phyloP scores from a whole-genome alignment of 2,113 vertebrate genomes.

The Sapajus apella region DNA sequence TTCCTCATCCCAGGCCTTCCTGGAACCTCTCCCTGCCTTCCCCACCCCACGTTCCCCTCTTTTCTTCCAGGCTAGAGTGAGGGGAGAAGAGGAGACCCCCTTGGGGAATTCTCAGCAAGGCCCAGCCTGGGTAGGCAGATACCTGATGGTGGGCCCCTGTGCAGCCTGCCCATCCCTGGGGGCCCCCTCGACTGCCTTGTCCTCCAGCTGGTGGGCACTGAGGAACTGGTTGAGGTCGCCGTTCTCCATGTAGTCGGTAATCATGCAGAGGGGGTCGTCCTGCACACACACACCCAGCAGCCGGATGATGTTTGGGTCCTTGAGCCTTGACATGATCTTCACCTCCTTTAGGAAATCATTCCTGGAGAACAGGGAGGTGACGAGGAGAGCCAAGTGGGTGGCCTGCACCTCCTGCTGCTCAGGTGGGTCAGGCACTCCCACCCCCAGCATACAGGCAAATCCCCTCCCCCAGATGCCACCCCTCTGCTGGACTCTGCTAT shows the following conservation, averaged over 20 bases:
- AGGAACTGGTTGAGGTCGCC: constrained; percentile 96
- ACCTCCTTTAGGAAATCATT: constrained; percentile 95
- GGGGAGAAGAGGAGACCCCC: not conserved
- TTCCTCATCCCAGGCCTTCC: not conserved
- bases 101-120: not conserved
- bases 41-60: not conserved
- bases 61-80: not conserved
- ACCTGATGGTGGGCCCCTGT: constrained; percentile 90
- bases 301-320: constrained; percentile 95
- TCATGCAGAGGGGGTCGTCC: constrained; percentile 94
- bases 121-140: not conserved
- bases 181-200: constrained; percentile 86
- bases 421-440: accelerated
- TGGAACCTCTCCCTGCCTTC: not conserved
- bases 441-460: not conserved
- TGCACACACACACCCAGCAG: constrained; percentile 94
- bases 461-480: not conserved
- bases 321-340: constrained; percentile 94
- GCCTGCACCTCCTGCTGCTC: no score
- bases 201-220: constrained; percentile 89
- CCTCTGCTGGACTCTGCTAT: no score
- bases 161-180: constrained; percentile 77
- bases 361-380: constrained; percentile 75
- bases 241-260: constrained; percentile 96
- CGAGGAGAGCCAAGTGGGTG: accelerated